Conservation (phyloP, 2,797 vertebrate genomes). For the Gymnopithys bicolor region DNA sequence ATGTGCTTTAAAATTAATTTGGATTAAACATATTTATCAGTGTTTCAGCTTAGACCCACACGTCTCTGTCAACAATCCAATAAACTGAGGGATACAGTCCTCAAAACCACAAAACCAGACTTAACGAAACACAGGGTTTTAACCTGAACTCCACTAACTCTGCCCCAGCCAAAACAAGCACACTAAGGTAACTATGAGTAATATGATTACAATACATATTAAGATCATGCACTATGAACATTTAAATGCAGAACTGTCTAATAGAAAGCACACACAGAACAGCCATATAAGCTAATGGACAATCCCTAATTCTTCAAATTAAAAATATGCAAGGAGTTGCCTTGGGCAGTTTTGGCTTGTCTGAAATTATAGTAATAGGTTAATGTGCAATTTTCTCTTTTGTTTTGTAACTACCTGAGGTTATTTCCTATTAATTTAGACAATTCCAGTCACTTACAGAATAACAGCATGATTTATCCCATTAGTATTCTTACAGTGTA, state of each 20-base stretch:
- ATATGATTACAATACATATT: neutral
- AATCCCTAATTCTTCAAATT: neutral
- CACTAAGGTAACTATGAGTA: neutral
- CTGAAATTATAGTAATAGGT: neutral
- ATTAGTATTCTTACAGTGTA: neutral
- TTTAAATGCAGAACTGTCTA: neutral
- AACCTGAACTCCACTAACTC: neutral
- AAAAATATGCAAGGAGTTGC: neutral
- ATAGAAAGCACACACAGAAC: neutral
- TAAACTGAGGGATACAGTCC: neutral
- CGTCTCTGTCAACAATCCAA: neutral
- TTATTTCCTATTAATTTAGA: neutral
- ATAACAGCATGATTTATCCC: neutral
- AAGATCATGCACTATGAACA: neutral
- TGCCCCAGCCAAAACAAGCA: neutral
- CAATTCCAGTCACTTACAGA: neutral
- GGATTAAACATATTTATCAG: neutral
- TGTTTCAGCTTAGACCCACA: neutral
- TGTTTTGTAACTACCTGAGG: neutral
- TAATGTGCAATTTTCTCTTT: neutral
- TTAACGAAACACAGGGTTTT: neutral
- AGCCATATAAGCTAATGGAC: neutral
- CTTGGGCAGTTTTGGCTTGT: neutral
- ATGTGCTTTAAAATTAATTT: neutral
- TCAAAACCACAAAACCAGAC: neutral